These are phyloP conservation scores for Chondrilla cf. caribensis DNA, from an alignment of 37 sponge, comb jelly and placozoan species.

Conservation along the genomic window DNA sequence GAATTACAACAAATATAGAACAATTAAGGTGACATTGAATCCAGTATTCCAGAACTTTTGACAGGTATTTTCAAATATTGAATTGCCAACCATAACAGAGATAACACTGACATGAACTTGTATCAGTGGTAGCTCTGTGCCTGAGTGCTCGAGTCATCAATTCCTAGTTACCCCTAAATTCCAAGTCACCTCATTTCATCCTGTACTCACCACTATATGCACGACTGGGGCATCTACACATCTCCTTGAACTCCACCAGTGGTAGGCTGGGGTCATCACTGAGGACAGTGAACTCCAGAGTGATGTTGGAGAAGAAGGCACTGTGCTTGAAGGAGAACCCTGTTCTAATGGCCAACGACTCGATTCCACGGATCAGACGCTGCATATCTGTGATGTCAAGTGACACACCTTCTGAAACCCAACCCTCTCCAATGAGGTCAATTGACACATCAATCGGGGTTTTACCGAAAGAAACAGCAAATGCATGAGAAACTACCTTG, in stretches of 20 bases:
- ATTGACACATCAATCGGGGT: neutral
- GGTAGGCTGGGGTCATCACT: conserved; percentile 4
- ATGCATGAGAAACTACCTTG: neutral
- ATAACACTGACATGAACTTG: no score
- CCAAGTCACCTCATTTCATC: no score
- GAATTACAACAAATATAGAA: no score
- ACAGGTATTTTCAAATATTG: no score
- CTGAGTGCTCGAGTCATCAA: no score
- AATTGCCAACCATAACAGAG: no score
- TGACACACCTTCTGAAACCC: neutral
- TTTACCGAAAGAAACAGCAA: neutral
- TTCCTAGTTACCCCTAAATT: no score
- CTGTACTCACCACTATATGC: conserved; percentile 22
- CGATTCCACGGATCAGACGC: neutral
- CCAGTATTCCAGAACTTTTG: no score
- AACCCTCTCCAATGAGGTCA: conserved; percentile 16
- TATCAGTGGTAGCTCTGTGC: no score
- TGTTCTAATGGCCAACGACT: neutral
- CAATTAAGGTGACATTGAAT: no score
- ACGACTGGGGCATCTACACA: neutral
- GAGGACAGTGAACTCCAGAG: neutral
- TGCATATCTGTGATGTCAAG: conserved; percentile 5
- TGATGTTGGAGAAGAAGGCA: neutral
- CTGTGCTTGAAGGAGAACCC: neutral
- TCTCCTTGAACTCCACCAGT: conserved; percentile 8